Percentiles rank a stretch among this genome's conserved stretches.
phyloP scores from a whole-genome alignment of 2,888 invertebrate genomes.

The Pomacea canaliculata region DNA sequence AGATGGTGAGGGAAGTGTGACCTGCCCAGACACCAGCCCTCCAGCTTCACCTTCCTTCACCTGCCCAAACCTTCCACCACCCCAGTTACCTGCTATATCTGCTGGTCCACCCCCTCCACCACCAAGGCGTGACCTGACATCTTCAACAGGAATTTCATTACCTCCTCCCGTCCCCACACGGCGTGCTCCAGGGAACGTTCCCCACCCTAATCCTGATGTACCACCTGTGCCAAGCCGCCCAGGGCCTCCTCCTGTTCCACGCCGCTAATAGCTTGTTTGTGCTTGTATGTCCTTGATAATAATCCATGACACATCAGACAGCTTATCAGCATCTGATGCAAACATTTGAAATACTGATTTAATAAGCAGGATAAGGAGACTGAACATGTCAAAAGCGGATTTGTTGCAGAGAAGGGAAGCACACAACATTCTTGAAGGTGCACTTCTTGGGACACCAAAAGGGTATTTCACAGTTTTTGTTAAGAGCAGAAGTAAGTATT shows the following conservation, averaged over 20 bases:
- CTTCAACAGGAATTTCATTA: constrained; percentile 25
- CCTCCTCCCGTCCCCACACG: constrained; percentile 35
- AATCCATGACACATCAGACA: no score
- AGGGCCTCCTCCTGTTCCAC: constrained; percentile 33
- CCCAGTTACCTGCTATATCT: constrained; percentile 20
- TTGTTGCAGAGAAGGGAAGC: no score
- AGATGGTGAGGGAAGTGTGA: neutral
- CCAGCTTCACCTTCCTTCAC: constrained; percentile 10
- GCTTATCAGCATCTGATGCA: no score
- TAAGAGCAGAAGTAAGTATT: no score
- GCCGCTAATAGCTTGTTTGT: constrained; percentile 28
- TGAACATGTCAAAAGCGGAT: no score
- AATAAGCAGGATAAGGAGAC: no score
- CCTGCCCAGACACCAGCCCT: constrained; percentile 10
- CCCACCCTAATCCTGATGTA: constrained; percentile 25
- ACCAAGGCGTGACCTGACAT: constrained; percentile 4
- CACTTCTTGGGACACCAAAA: no score
- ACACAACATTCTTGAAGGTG: no score
- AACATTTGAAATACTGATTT: no score
- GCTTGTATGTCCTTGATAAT: no score
- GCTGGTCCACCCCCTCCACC: constrained; percentile 24
- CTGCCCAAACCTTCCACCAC: constrained; percentile 15
- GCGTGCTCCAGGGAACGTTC: constrained; percentile 20
- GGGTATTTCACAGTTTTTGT: no score
- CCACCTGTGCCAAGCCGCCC: constrained; percentile 53